Conservation (phyloP, 2,888 invertebrate genomes). For the Gymnocheta viridis region DNA sequence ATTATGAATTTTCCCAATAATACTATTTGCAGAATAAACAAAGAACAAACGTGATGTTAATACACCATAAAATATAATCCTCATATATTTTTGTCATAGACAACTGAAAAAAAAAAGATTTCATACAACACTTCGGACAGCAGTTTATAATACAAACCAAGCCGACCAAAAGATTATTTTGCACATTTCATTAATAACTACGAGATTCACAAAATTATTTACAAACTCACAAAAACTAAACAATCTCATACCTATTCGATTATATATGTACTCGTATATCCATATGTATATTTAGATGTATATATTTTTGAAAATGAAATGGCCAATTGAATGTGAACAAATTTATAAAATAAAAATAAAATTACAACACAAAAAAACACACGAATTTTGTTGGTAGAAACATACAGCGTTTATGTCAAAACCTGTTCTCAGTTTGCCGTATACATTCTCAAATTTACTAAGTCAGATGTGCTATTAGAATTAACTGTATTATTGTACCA, state of each 20-base stretch:
- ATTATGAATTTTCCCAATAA: not conserved
- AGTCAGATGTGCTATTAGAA: no score
- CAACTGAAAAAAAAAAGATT: not conserved
- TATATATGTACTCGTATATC: no score
- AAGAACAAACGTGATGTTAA: not conserved
- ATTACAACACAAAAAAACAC: no score
- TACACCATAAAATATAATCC: not conserved
- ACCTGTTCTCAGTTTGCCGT: no score
- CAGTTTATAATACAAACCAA: not conserved
- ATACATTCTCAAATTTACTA: no score
- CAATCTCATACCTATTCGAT: not conserved
- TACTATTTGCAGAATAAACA: not conserved
- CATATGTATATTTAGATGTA: not conserved
- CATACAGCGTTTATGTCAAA: no score
- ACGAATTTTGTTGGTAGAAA: no score
- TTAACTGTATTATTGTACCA: no score
- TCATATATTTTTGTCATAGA: not conserved
- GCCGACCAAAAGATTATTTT: not conserved
- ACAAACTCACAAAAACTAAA: no score
- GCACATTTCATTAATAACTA: no score
- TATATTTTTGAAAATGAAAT: not conserved
- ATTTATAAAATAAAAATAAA: no score
- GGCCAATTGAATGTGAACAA: not conserved
- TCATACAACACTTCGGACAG: not conserved
- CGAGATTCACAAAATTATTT: no score